phyloP scores from a whole-genome alignment of 2,888 invertebrate genomes.

The Scaptomyza reducta region DNA sequence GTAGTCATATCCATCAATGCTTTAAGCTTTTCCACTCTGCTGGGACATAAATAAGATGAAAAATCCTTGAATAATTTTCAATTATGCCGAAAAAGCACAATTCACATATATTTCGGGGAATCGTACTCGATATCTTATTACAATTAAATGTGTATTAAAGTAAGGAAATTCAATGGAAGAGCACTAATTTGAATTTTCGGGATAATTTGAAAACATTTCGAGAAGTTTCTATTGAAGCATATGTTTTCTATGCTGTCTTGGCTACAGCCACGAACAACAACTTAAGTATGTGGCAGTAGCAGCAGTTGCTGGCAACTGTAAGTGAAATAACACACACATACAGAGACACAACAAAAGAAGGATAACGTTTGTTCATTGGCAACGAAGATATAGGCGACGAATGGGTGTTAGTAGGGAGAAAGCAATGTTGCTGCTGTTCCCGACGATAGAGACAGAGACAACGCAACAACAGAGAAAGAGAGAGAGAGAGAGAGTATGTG shows the following conservation, averaged over 20 bases:
- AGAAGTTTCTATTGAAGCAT: background rate
- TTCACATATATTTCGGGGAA: background rate
- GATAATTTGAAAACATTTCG: background rate
- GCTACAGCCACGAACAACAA: background rate
- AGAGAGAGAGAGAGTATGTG: background rate
- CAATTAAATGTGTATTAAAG: background rate
- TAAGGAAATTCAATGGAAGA: background rate
- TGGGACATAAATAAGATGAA: background rate
- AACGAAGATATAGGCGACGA: slow-evolving; percentile 31
- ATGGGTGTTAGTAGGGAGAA: background rate
- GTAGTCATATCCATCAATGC: too few species aligned
- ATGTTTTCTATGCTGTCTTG: background rate
- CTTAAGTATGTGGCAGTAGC: slow-evolving; percentile 2
- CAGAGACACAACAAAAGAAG: slow-evolving; percentile 1
- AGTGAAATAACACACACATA: slow-evolving; percentile 12
- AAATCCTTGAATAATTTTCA: background rate
- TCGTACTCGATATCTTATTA: background rate
- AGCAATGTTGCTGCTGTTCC: slow-evolving; percentile 17
- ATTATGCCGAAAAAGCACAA: background rate
- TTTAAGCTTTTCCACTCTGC: too few species aligned
- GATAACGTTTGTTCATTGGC: slow-evolving; percentile 17
- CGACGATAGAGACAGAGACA: slow-evolving; percentile 55
- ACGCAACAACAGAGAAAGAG: slow-evolving; percentile 18
- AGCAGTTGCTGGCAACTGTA: slow-evolving; percentile 1
- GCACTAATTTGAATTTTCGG: background rate